Evolutionary conservation across 2,113 vertebrate genomes (phyloP).

Genomic region (Hippocampus abdominalis): DNA sequence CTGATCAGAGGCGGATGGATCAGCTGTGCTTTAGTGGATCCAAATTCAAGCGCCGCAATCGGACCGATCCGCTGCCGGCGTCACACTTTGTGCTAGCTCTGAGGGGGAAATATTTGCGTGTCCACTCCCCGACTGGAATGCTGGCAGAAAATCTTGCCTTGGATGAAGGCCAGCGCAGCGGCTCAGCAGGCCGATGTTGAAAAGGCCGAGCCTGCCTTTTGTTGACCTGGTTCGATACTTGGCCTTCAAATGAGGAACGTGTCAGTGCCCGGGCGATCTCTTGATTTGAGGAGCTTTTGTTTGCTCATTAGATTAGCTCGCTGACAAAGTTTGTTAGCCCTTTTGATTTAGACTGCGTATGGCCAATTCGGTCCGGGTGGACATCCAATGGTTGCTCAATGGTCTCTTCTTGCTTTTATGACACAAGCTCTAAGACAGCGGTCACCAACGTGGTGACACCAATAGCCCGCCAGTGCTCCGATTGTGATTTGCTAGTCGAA

Average conservation of each 20-base stretch:
- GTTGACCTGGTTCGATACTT: constrained; percentile 20
- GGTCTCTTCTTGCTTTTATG: too few relatives aligned
- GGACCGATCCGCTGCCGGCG: not conserved
- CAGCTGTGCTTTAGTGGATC: not conserved
- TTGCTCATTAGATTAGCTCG: not conserved
- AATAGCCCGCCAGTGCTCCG: too few relatives aligned
- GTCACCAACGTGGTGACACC: too few relatives aligned
- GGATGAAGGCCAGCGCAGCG: constrained; percentile 56
- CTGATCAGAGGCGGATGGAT: not conserved
- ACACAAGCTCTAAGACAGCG: too few relatives aligned
- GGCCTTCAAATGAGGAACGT: not conserved
- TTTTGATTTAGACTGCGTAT: not conserved
- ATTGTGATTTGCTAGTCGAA: too few relatives aligned
- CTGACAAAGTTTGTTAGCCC: not conserved
- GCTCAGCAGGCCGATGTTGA: constrained; percentile 37
- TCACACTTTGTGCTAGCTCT: not conserved
- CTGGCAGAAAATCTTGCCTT: constrained; percentile 46
- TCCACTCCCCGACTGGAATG: constrained; percentile 52
- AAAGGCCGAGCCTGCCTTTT: constrained; percentile 43
- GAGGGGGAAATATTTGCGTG: constrained; percentile 49
- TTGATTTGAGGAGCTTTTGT: not conserved
- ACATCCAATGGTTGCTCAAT: too few relatives aligned
- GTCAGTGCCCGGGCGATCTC: constrained; percentile 6
- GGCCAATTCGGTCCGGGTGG: too few relatives aligned
- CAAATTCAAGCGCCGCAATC: not conserved